These are phyloP conservation scores for Lagocephalus sceleratus DNA, from an alignment of 2,797 vertebrate genomes.

Conservation along the genomic window DNA sequence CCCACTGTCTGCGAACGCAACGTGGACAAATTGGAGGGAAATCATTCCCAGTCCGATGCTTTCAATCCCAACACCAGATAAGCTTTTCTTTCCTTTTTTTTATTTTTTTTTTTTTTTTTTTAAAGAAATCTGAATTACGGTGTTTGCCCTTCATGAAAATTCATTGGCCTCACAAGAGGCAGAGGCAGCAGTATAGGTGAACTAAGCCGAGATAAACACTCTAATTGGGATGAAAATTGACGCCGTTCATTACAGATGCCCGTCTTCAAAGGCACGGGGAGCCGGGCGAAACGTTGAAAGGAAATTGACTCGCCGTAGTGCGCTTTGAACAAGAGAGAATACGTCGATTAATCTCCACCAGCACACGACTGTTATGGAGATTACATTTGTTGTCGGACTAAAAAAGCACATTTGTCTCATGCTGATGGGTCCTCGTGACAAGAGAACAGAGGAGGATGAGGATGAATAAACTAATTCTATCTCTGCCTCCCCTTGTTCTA, in stretches of 20 bases:
- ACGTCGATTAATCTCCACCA: constrained; percentile 53
- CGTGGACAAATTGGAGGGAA: constrained; percentile 67
- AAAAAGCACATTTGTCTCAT: constrained; percentile 46
- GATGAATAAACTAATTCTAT: constrained; percentile 50
- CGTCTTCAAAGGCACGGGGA: constrained; percentile 69
- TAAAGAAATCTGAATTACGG: constrained; percentile 66
- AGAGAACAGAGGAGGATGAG: constrained; percentile 36
- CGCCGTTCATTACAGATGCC: constrained; percentile 69
- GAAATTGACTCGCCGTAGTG: constrained; percentile 64
- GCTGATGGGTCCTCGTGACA: constrained; percentile 43
- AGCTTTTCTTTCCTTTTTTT: constrained; percentile 41
- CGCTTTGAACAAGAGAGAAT: constrained; percentile 65
- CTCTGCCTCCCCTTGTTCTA: constrained; percentile 43
- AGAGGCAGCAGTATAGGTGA: constrained; percentile 71
- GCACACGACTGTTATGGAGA: constrained; percentile 57
- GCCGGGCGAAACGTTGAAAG: constrained; percentile 65
- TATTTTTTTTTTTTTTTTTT: constrained; percentile 53
- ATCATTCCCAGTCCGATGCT: constrained; percentile 62
- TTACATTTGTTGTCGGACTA: constrained; percentile 50
- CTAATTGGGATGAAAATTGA: constrained; percentile 77
- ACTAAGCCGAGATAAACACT: constrained; percentile 75
- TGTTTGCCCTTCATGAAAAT: constrained; percentile 77
- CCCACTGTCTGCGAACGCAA: constrained; percentile 57
- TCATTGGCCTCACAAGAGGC: constrained; percentile 64
- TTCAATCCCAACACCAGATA: constrained; percentile 69